Evolutionary conservation across 1,140 invertebrate genomes (phyloP), one percentile per base, ranked within the genome.

Genomic region (Pollicipes pollicipes): DNA sequence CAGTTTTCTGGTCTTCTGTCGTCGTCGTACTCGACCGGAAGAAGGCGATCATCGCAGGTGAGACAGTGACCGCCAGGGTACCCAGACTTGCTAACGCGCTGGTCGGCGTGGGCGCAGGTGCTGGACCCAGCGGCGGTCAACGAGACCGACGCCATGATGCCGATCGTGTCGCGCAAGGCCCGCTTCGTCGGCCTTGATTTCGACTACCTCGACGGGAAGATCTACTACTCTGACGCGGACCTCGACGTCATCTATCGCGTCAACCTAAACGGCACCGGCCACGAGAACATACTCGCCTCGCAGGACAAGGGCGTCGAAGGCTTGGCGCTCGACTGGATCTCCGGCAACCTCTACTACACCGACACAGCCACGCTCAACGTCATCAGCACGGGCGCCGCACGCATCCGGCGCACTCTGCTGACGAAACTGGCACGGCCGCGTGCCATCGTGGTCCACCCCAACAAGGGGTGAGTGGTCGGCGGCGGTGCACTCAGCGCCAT

Each of bases 281-380:
- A 88, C 16, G 93, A 96, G 79, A 95, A 95, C 69, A 92, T 97
- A 0, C 78, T 98, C 28, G 93, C 94, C 17, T 95, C 93, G 27
- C 94, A 97, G 78, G 97, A 98, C 77, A 95, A 97, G 82, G 93
- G 93, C 0, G 95, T 99, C 0, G 95, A 98, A 83, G 95, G 95
- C 6, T 82, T 99, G 58, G 93, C 95, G 0, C 89, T 97, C 0
- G 97, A 99, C 78, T 98, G 95, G 96, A 90, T 90, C 0, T 90
- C 94, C 0, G 95, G 97, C 77, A 98, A 98, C 79, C 83, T 99
- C 0, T 99, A 98, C 80, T 99, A 97, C 80, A 97, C 98, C 68
- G 95, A 98, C 77, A 94, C 95, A 81, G 95, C 95, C 73, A 96
- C 94, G 0, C 79, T 99, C 0, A 97, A 97, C 76, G 95, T 98